Evolutionary conservation across 2,113 vertebrate genomes (phyloP), one percentile per base, ranked within the genome.

Genomic region (Alectura lathami): DNA sequence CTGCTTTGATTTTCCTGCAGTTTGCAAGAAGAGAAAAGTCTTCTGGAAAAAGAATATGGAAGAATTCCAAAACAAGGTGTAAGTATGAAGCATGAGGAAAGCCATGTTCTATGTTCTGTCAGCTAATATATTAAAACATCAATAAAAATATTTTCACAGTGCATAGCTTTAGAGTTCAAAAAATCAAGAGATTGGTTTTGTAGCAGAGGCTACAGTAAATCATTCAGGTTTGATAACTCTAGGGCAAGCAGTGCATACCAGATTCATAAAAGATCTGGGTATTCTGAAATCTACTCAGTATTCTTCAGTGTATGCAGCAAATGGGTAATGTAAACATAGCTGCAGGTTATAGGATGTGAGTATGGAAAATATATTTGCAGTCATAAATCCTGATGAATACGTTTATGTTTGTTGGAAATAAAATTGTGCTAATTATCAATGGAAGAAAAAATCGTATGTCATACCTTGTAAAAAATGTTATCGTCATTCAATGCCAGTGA

Each of bases 21-120:
- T 66, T 97, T 99, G 95, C 50, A 59, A 85, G 98, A 99, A 95
- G 98, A 99, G 97, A 99, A 98, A 98, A 94, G 9, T 17, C 95
- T 97, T 94, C 94, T 99, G 94, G 86, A 98, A 93, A 97, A 96
- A 59, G 98, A 99, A 94, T 98, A 95, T 36, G 96, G 98, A 94
- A 98, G 91, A 94, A 97, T 98, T 84, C 96, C 96, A 20, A 98
- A 98, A 95, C 96, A 97, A 95, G 96, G 94, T 66, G 99, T 99
- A 98, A 98, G 98, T 98, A 97, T 74, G 42, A 94, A 92, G 66
- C 60, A 68, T 8, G 14, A 70, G 53, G 57, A 91, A 79, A 87
- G 10, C 3, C 36, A 47, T 48, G 7, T 10, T 74, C 88, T 63
- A 8, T 56, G 6, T 80, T 85, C 40, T 24, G 2, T 69, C 34